Percentiles rank a stretch among this genome's conserved stretches.
Evolutionary conservation across 2,888 invertebrate genomes (phyloP).

Genomic region (Scotopteryx bipunctaria): DNA sequence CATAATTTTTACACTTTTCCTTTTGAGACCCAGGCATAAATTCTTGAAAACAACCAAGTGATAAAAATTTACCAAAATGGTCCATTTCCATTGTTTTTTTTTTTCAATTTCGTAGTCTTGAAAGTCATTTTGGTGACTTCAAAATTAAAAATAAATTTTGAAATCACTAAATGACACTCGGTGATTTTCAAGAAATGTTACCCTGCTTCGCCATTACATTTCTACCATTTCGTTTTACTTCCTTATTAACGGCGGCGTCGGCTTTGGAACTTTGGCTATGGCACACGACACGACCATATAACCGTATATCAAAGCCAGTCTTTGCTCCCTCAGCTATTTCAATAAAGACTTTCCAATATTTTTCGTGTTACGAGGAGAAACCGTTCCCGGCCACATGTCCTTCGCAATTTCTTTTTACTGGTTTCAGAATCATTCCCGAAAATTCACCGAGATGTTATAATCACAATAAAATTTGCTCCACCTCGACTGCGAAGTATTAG

Average conservation of each 20-base stretch:
- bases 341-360: constrained; percentile 37
- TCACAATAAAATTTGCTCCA: constrained; percentile 55
- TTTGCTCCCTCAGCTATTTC: constrained; percentile 26
- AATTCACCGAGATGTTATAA: constrained; percentile 43
- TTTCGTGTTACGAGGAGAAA: constrained; percentile 31
- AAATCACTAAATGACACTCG: too few species aligned
- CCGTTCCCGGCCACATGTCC: constrained; percentile 33
- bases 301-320: constrained; percentile 25
- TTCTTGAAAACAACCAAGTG: too few species aligned
- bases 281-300: constrained; percentile 6
- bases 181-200: constrained; percentile 1
- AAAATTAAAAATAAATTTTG: too few species aligned
- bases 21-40: constrained; percentile 17
- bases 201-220: constrained; percentile 8
- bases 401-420: constrained; percentile 35
- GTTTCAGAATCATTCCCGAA: constrained; percentile 31
- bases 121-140: too few species aligned
- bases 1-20: constrained; percentile 16
- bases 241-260: constrained; percentile 15
- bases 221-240: constrained; percentile 9
- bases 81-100: too few species aligned
- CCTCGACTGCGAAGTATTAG: constrained; percentile 55
- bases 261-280: constrained; percentile 11
- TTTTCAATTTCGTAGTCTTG: too few species aligned
- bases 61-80: too few species aligned